A percentile compares a stretch with the other conserved stretches of the same genome.
These are phyloP conservation scores for Botia kubotai DNA, from an alignment of 2,797 vertebrate species.

Conservation along the genomic window DNA sequence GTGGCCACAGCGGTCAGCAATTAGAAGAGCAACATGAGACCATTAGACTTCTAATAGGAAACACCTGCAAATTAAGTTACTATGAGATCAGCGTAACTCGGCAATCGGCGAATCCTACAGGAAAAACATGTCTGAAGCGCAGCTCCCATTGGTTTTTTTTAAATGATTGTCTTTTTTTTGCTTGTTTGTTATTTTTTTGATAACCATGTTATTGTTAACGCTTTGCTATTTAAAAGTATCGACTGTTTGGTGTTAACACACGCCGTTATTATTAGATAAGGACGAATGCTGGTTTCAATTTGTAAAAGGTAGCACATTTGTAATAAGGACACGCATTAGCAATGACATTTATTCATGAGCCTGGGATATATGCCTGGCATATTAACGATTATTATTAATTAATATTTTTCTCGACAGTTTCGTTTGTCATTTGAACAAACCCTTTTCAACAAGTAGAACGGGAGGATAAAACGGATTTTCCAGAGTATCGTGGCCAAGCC, in stretches of 20 bases:
- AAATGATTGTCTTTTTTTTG: background rate
- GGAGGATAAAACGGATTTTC: background rate
- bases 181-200: background rate
- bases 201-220: background rate
- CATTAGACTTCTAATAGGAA: slow-evolving; percentile 53
- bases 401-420: background rate
- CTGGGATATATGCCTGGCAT: background rate
- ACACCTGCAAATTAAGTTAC: slow-evolving; percentile 55
- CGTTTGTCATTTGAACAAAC: background rate
- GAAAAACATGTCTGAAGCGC: background rate
- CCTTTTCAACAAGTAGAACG: background rate
- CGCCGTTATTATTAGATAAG: background rate
- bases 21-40: slow-evolving; percentile 62
- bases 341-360: background rate
- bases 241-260: background rate
- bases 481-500: background rate
- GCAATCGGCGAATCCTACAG: slow-evolving; percentile 12
- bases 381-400: background rate
- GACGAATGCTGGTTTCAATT: background rate
- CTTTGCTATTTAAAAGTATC: background rate
- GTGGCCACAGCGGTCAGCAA: slow-evolving; percentile 73
- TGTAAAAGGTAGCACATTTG: background rate
- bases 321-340: background rate
- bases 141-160: background rate
- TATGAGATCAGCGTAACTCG: slow-evolving; percentile 18